Percentiles rank a stretch among this genome's conserved stretches.
phyloP scores from a whole-genome alignment of 2,113 vertebrate species.

The Forbesichthys papilliferus region DNA sequence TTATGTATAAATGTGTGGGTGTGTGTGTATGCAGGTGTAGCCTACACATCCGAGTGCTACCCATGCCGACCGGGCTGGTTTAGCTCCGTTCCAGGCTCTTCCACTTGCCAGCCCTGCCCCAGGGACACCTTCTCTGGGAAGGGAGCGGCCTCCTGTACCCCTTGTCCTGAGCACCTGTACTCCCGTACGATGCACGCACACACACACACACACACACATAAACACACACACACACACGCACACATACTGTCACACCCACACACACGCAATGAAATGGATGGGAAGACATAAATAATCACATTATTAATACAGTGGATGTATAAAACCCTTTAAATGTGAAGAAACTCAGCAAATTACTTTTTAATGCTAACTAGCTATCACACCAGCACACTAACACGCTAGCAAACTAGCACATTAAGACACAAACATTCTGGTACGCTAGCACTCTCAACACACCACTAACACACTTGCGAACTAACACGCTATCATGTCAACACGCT shows the following conservation, averaged over 20 bases:
- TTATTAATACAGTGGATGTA: no score
- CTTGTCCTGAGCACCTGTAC: conserved; percentile 84
- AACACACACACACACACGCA: not conserved
- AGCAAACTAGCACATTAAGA: no score
- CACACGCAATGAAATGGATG: no score
- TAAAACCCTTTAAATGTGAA: no score
- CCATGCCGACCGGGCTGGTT: conserved; percentile 92
- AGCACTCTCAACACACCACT: no score
- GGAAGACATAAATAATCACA: no score
- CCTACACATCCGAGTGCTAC: conserved; percentile 95
- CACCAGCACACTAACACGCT: no score
- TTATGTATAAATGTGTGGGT: not conserved
- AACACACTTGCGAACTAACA: no score
- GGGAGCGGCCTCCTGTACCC: conserved; percentile 83
- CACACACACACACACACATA: conserved; percentile 7
- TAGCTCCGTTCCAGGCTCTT: conserved; percentile 83
- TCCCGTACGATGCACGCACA: conserved; percentile 75
- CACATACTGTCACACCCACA: not conserved
- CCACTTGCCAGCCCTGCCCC: conserved; percentile 86
- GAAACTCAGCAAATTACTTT: no score
- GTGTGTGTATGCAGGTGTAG: conserved; percentile 82
- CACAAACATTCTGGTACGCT: no score
- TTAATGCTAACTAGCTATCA: no score
- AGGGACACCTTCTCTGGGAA: conserved; percentile 88
- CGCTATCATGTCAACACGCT: no score